These are phyloP conservation scores for Leptodactylus fuscus DNA, from an alignment of 2,113 vertebrate species.

Conservation along the genomic window DNA sequence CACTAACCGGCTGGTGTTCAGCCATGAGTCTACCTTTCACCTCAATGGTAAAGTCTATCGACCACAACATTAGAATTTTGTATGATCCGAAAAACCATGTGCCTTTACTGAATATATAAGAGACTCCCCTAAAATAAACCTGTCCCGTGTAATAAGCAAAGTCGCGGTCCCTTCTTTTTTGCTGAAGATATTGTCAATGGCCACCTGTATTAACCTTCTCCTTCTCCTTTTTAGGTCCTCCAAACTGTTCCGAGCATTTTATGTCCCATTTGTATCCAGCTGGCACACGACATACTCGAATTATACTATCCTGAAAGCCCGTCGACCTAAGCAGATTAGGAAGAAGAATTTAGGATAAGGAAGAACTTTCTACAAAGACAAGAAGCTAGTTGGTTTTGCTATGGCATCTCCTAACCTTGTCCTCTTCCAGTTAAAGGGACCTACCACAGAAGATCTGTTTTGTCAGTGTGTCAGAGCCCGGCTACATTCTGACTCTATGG, in stretches of 20 bases:
- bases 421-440: not conserved
- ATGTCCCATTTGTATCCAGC: constrained; percentile 82
- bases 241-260: constrained; percentile 82
- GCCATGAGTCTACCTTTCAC: too few relatives aligned
- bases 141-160: too few relatives aligned
- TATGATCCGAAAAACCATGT: too few relatives aligned
- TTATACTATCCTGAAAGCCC: constrained; percentile 84
- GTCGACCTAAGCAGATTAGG: constrained; percentile 73
- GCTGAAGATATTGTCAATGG: too few relatives aligned
- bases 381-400: not conserved
- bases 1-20: too few relatives aligned
- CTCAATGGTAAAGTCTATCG: too few relatives aligned
- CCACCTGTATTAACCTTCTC: too few relatives aligned
- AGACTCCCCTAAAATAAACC: too few relatives aligned
- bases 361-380: not conserved
- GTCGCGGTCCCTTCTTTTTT: too few relatives aligned
- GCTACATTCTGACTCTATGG: not conserved
- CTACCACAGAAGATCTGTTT: not conserved
- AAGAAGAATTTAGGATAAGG: constrained; percentile 73
- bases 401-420: not conserved
- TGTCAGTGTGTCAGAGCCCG: not conserved
- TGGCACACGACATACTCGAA: constrained; percentile 77
- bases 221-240: constrained; percentile 76
- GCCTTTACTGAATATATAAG: too few relatives aligned
- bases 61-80: too few relatives aligned